Base-by-base conservation (phyloP, 2,113 vertebrate species). In the Tachysurus vachellii region DNA sequence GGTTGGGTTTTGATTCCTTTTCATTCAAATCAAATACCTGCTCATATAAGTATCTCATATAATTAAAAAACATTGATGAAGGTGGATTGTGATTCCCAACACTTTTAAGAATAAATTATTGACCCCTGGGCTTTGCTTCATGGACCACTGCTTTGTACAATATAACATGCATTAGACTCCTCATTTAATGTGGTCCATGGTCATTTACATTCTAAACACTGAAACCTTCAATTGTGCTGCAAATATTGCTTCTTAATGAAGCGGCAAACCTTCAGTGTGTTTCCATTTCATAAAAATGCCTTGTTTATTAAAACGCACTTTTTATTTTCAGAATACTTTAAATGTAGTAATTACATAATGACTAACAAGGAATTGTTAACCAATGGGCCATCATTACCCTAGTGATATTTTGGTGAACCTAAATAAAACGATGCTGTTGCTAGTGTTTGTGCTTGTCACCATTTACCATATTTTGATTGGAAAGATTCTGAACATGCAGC, bases 161-260 rank as follows among this genome's bases (percentile, higher is more conserved):
- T 47, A 50, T 50, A n/a, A 79, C 75, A 9, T 14, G 12, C 23
- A n/a, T 14, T 54, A 79, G 75, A n/a, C 47, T 53, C 4, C 23
- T 77, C 47, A 28, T 77, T 77, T 53, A 31, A n/a, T 77, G 26
- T 17, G 53, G 26, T 53, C 14, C 6, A 53, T 54, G 16, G 75
- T 54, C 50, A 54, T 54, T 79, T 28, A 28, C 79, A 80, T 80
- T 61, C 21, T 23, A 59, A 36, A 42, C 54, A 13, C 79, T 61
- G 79, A 80, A 59, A 12, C 54, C 31, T 80, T 80, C 17, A 57
- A 10, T 21, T 80, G 79, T 57, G 56, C 28, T 42, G 54, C 36
- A 80, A 80, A 17, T 59, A 44, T 59, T 59, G 28, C 56, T 80
- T 42, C 21, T 80, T 80, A 80, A 80, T 80, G 42, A 80, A 3